These are phyloP conservation scores for Dreissena rostriformis DNA, from an alignment of 1,140 invertebrate species.

Conservation along the genomic window DNA sequence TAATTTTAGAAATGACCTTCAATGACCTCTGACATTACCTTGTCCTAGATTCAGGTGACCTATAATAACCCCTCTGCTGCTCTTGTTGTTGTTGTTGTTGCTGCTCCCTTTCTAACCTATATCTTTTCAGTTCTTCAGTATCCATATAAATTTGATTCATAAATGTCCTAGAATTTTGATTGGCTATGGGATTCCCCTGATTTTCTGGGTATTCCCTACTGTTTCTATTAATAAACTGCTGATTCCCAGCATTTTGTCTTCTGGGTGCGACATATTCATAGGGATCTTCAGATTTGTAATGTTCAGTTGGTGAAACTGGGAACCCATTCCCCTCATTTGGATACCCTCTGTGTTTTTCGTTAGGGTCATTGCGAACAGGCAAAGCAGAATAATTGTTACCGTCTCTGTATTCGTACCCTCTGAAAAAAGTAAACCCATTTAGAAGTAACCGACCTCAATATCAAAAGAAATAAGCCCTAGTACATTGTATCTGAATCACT, in stretches of 20 bases:
- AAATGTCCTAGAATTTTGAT: conserved; percentile 65
- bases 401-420: conserved; percentile 39
- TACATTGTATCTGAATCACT: no score
- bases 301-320: conserved; percentile 5
- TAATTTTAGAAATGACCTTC: not conserved
- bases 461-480: no score
- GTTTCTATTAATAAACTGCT: conserved; percentile 45
- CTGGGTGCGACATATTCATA: conserved; percentile 72
- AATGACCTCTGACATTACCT: conserved; percentile 38
- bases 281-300: conserved; percentile 65
- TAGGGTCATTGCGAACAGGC: conserved; percentile 12
- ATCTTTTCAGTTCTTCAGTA: conserved; percentile 66
- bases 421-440: conserved; percentile 17
- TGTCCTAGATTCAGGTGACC: conserved; percentile 24
- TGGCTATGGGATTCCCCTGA: conserved; percentile 5
- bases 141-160: conserved; percentile 79
- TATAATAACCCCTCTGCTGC: conserved; percentile 11
- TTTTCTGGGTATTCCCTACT: conserved; percentile 24
- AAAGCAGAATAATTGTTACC: conserved; percentile 30
- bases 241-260: conserved; percentile 33
- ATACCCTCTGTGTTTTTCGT: conserved; percentile 42
- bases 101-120: conserved; percentile 51
- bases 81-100: conserved; percentile 23
- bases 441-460: no score
- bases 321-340: conserved; percentile 39